These are phyloP conservation scores for Eurois occulta DNA, from an alignment of 2,888 invertebrate species.

Conservation along the genomic window DNA sequence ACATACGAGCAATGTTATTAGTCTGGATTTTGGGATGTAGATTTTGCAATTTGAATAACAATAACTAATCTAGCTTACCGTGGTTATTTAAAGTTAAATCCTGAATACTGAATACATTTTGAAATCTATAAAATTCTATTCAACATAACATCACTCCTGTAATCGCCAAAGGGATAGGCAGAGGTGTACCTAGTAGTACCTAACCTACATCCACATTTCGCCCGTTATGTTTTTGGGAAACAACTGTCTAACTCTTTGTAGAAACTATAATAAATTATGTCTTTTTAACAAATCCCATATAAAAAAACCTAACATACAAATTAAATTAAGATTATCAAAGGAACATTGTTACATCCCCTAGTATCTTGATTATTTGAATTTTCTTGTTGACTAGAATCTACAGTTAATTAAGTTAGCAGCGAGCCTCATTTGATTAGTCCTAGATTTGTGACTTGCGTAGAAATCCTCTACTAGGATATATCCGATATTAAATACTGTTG, in stretches of 20 bases:
- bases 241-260: not conserved
- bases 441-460: conserved; percentile 1
- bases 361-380: conserved; percentile 1
- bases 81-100: conserved; percentile 8
- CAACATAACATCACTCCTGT: not conserved
- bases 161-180: not conserved
- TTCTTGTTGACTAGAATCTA: conserved; percentile 30
- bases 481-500: too few species aligned
- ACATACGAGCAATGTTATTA: conserved; percentile 24
- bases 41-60: conserved; percentile 16
- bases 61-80: not conserved
- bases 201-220: too few species aligned
- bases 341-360: not conserved
- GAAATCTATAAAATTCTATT: not conserved
- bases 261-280: not conserved
- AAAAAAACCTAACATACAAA: too few species aligned
- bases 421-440: conserved; percentile 24
- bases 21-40: conserved; percentile 2
- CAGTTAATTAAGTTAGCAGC: conserved; percentile 17
- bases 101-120: not conserved
- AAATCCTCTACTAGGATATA: conserved; percentile 2
- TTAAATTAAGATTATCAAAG: too few species aligned
- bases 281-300: not conserved
- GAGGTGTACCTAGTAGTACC: not conserved
- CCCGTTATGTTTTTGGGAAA: not conserved